Conservation (phyloP, 1,140 invertebrate genomes). For the Liolophura sinensis region DNA sequence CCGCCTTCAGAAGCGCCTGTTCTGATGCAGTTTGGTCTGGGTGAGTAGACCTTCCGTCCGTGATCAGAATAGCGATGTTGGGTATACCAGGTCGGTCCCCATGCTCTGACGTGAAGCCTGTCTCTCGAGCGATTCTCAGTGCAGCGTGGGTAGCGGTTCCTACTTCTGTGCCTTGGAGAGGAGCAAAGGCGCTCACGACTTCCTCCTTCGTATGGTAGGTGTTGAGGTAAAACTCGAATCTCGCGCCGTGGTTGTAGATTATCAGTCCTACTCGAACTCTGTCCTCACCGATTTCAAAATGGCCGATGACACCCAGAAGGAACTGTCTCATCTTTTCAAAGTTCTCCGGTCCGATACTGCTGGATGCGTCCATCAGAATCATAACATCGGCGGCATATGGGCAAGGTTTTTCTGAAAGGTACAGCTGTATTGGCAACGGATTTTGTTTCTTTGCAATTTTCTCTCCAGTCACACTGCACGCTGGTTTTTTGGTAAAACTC, state of each 20-base stretch:
- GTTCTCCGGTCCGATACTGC: slow-evolving; percentile 40
- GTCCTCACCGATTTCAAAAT: slow-evolving; percentile 3
- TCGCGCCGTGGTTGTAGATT: slow-evolving; percentile 4
- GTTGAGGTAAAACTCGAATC: slow-evolving; percentile 22
- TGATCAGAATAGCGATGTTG: slow-evolving; percentile 46
- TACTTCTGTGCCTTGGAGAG: slow-evolving; percentile 26
- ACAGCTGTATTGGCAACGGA: no score
- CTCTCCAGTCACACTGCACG: no score
- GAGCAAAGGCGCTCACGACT: slow-evolving; percentile 21
- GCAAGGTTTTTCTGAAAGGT: no score
- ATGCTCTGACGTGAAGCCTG: slow-evolving; percentile 25
- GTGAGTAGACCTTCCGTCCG: slow-evolving; percentile 49
- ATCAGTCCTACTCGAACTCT: slow-evolving; percentile 10
- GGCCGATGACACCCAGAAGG: slow-evolving; percentile 23
- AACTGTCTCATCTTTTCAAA: slow-evolving; percentile 36
- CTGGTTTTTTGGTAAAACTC: no score
- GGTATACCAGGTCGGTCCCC: slow-evolving; percentile 41
- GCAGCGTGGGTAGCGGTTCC: slow-evolving; percentile 35
- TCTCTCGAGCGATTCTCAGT: slow-evolving; percentile 21
- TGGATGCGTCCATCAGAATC: slow-evolving; percentile 38
- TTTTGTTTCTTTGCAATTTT: no score
- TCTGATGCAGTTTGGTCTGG: slow-evolving; percentile 30
- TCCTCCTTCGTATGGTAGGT: slow-evolving; percentile 15
- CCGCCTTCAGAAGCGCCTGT: slow-evolving; percentile 32
- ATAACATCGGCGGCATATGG: slow-evolving; percentile 35